Evolutionary conservation across 2,113 vertebrate species (phyloP), one percentile per base, ranked within the genome.

Genomic region (Aythya baeri): DNA sequence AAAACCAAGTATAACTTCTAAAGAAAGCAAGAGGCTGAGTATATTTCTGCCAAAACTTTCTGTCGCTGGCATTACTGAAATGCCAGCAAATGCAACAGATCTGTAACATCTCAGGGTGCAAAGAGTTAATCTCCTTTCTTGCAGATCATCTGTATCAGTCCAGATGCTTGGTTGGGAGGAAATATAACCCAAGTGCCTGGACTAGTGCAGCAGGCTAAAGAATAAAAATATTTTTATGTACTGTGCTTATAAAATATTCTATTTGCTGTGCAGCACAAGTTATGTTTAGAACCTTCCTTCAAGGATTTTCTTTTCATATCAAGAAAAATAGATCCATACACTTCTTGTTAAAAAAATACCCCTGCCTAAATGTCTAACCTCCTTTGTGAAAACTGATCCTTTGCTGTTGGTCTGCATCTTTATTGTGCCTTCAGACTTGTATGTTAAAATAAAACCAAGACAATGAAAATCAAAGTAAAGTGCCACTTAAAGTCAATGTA

Each of bases 81-180:
- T 52, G 76, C 34, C 79, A 91, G 79, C 54, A 89, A 91, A 90
- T 23, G 71, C 55, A 94, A 89, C 14, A 81, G 88, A 92, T 86
- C 90, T 92, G 80, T 70, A 93, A 84, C 58, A 71, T 91, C 74
- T 84, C 58, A 76, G 92, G 63, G 78, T 83, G 55, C 81, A 92
- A 93, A 92, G 91, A 92, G 96, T 96, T 97, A 96, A 96, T 83
- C 78, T 96, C 61, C 36, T 79, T 93, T 88, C 62, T 91, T 91
- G 77, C 89, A 96, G 84, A 94, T 95, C 92, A 93, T 96, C 93
- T 87, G 1, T 91, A 81, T 94, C 83, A 93, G 88, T 76, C 96
- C 96, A 97, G 96, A 96, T 97, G 95, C 88, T 87, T 89, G 71
- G 74, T 18, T 85, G 88, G 71, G 80, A 95, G 86, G 95, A 95